Base-by-base conservation (phyloP, 2,113 vertebrate genomes). In the Dermatemys mawii region DNA sequence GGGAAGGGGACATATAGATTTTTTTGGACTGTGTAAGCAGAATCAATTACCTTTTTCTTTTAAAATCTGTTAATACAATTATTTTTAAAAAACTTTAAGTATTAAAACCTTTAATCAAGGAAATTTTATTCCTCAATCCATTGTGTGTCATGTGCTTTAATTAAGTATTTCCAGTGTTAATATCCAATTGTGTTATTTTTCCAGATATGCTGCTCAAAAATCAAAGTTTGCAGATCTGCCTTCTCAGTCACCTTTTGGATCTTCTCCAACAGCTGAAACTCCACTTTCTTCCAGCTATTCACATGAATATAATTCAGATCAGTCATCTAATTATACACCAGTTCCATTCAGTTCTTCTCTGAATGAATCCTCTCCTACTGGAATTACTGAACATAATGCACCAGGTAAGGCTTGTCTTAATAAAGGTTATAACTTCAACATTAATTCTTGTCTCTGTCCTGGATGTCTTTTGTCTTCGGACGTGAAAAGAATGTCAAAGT, bases 341-440 rank as follows among this genome's bases (percentile, higher is more conserved):
- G 49, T 98, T 94, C 98, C 98, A 4, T 98, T 99, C 96, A 99
- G 98, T 92, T 95, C 98, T 92, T 98, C 98, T 92, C 92, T 98
- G 95, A 99, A 98, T 92, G 99, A 99, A 73, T 98, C 98, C 41
- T 96, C 98, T 86, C 98, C 98, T 48, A 98, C 97, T 63, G 98
- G 98, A 96, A 98, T 98, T 94, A 97, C 96, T 85, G 98, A 98
- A 95, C 93, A 97, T 91, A 27, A 89, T 93, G 94, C 86, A 85
- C 96, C 96, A 98, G 98, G 98, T 98, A 97, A 87, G 97, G 94
- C 96, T 97, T 95, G 85, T 93, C 91, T 96, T 95, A 41, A 51
- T 91, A 78, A 97, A 88, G 95, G 92, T 96, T 86, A 96, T 75
- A 79, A 88, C 83, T 96, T 97, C 87, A 90, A 57, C 89, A 91